Evolutionary conservation across 2,888 invertebrate species (phyloP), one percentile per base, ranked within the genome.

Genomic region (Luperina testacea): DNA sequence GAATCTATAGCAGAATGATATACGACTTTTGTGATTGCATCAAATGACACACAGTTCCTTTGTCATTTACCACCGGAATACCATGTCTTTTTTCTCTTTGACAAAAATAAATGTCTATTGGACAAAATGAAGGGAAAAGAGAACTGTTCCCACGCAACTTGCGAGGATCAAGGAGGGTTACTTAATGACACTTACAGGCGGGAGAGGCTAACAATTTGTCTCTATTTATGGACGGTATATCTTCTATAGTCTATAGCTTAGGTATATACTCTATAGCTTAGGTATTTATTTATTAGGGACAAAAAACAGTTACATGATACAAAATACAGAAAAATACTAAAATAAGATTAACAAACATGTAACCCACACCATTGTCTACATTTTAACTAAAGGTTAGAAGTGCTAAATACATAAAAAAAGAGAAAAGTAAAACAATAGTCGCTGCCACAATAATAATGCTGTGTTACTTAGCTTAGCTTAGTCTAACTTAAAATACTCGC

Each of bases 141-240:
- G 57, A 70, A 53, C 61, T 64, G 72, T 85, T 88, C 88, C 81
- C 87, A 88, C 88, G 87, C 78, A 87, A 84, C 63, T 87, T 86
- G 78, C 45, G 48, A 70, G 75, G 78, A 88, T 87, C 87, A 80
- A 78, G 80, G 74, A 85, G 82, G 81, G 85, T 87, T 83, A 83
- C 68, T 88, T 77, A 88, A 88, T 80, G 85, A 81, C 72, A 81
- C 81, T 84, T 85, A 75, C 79, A 81, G 78, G 65, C 78, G 73
- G 32, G 42, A 72, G 75, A 72, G 68, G 57, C 75, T 57, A 75
- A 78, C 78, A 77, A 82, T 88, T 88, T 84, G 73, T 87, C 80
- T 76, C 72, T 78, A 75, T 73, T 80, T 77, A 80, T 63, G 51
- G 53, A 45, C 63, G 24, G 24, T 74, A 63, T 72, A 38, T 76